Evolutionary conservation across 2,888 invertebrate species (phyloP).

Genomic region (Hydrotaea cyrtoneurina): DNA sequence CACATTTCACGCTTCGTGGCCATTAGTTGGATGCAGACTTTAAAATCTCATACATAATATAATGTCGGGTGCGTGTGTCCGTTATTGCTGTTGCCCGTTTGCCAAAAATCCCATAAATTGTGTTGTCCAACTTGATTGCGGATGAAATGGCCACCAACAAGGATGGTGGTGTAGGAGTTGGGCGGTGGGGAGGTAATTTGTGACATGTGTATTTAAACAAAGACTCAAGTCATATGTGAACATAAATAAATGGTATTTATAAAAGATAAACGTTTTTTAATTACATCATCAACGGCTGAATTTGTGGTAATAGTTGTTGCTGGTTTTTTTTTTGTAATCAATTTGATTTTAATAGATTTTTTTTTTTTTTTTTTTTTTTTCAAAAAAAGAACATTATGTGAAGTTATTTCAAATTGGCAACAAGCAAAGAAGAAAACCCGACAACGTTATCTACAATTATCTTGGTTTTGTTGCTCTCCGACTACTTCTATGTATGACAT

Average conservation of each 20-base stretch:
- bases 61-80: background rate
- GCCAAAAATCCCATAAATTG: conserved; percentile 13
- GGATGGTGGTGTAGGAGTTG: background rate
- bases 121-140: background rate
- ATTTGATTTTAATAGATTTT: no score
- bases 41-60: background rate
- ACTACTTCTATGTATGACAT: conserved; percentile 40
- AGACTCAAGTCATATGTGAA: background rate
- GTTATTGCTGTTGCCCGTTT: background rate
- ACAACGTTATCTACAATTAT: conserved; percentile 6
- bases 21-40: background rate
- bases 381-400: background rate
- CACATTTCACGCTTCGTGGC: background rate
- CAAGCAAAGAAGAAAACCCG: background rate
- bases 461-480: background rate
- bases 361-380: no score
- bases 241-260: background rate
- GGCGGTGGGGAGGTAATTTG: background rate
- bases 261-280: background rate
- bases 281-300: background rate
- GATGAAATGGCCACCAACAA: background rate
- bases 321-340: no score
- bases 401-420: background rate
- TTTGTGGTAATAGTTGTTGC: background rate
- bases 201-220: background rate